These are phyloP conservation scores for Coptotermes formosanus DNA, from an alignment of 1,140 invertebrate genomes.

Conservation along the genomic window DNA sequence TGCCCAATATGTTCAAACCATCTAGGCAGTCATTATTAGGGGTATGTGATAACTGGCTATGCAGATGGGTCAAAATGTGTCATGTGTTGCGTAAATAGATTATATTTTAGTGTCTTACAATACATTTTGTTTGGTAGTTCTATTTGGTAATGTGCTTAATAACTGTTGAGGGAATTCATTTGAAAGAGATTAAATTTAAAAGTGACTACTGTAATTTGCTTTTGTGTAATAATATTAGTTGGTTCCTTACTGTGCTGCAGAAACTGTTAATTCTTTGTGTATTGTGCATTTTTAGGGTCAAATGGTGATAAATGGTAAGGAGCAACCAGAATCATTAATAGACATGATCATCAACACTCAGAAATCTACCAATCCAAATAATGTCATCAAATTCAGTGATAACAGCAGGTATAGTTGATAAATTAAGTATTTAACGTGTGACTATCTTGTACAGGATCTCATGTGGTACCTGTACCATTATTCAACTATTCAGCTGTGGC, in stretches of 20 bases:
- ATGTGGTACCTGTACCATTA: background rate
- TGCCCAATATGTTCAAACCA: background rate
- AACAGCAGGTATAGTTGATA: slow-evolving; percentile 78
- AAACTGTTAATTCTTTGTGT: too few species aligned
- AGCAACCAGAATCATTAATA: slow-evolving; percentile 79
- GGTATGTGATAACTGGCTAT: too few species aligned
- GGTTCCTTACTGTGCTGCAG: background rate
- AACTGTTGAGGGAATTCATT: too few species aligned
- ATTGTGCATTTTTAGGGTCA: slow-evolving; percentile 67
- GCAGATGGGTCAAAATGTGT: too few species aligned
- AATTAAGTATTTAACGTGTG: background rate
- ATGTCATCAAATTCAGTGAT: slow-evolving; percentile 96
- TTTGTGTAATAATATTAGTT: background rate
- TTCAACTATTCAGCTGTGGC: too few species aligned
- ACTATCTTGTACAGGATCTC: background rate
- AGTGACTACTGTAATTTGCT: background rate
- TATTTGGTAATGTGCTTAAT: too few species aligned
- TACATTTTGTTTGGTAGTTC: too few species aligned
- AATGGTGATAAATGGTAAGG: slow-evolving; percentile 80
- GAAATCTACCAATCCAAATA: slow-evolving; percentile 81
- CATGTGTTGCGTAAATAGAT: too few species aligned
- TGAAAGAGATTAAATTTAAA: too few species aligned
- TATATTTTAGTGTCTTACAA: too few species aligned
- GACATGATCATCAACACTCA: slow-evolving; percentile 93
- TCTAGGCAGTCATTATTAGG: background rate